A percentile compares a stretch with the other conserved stretches of the same genome.
phyloP scores from a whole-genome alignment of 2,888 invertebrate genomes.

The Cordilura impudica region DNA sequence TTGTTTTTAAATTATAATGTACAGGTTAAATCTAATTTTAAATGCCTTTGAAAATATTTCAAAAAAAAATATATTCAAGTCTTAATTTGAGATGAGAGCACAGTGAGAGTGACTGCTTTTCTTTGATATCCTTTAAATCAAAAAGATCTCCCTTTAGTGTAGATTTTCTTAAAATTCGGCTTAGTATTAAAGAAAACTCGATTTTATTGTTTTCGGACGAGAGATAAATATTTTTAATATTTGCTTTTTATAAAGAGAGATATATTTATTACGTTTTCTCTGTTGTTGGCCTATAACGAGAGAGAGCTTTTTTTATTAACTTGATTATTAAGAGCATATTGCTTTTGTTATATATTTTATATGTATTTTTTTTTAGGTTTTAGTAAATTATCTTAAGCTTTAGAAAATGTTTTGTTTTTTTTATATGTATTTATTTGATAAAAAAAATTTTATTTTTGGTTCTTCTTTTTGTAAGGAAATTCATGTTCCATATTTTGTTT shows the following conservation, averaged over 20 bases:
- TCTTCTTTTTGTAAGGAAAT: slow-evolving; percentile 12
- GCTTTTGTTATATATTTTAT: slow-evolving; percentile 58
- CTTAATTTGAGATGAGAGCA: too few species aligned
- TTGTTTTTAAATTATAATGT: too few species aligned
- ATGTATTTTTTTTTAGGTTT: slow-evolving; percentile 23
- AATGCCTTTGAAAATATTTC: too few species aligned
- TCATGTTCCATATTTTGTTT: neutral
- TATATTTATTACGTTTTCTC: neutral
- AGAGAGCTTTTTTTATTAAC: slow-evolving; percentile 24
- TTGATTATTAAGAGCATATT: slow-evolving; percentile 58
- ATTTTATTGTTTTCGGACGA: too few species aligned
- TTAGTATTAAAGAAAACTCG: neutral
- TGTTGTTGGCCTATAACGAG: neutral
- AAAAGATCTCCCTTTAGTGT: too few species aligned
- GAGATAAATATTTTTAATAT: too few species aligned
- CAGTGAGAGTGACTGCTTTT: too few species aligned
- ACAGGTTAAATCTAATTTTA: too few species aligned
- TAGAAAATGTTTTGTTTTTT: slow-evolving; percentile 37
- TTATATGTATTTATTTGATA: neutral
- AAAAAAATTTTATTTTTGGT: slow-evolving; percentile 6
- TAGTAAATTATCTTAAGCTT: slow-evolving; percentile 16
- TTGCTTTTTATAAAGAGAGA: neutral
- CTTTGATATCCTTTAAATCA: too few species aligned
- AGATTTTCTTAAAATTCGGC: too few species aligned
- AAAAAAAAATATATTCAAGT: too few species aligned